Percentiles rank a stretch among this genome's conserved stretches.
Conservation (phyloP, 2,888 invertebrate species). For the Brassicogethes aeneus region DNA sequence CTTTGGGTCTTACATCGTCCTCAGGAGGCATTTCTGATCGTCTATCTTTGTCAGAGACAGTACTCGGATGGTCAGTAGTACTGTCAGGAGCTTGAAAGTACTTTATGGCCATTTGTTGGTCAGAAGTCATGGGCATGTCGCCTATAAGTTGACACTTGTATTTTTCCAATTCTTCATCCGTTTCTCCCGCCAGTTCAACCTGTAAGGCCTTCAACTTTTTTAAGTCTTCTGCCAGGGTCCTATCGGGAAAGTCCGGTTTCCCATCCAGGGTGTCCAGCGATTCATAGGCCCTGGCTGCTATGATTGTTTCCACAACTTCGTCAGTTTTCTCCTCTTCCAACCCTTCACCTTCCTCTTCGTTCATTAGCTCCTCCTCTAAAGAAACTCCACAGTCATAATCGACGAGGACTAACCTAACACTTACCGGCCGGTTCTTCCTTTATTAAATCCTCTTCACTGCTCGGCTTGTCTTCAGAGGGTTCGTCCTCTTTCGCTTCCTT, state of each 20-base stretch:
- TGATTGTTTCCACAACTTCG: conserved; percentile 6
- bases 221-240: conserved; percentile 21
- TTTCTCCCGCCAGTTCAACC: conserved; percentile 25
- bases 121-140: conserved; percentile 19
- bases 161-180: conserved; percentile 27
- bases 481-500: conserved; percentile 11
- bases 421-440: conserved; percentile 9
- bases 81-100: conserved; percentile 12
- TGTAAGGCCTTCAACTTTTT: conserved; percentile 23
- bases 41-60: background rate
- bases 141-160: conserved; percentile 25
- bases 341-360: conserved; percentile 12
- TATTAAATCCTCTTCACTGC: background rate
- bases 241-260: conserved; percentile 17
- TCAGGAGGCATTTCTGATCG: background rate
- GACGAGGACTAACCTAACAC: no score
- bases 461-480: no score
- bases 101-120: conserved; percentile 19
- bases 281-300: conserved; percentile 9
- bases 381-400: no score
- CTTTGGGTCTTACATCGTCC: conserved; percentile 7
- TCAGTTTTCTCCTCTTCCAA: conserved; percentile 2
- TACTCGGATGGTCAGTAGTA: conserved; percentile 7
- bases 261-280: conserved; percentile 22
- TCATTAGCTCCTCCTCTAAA: conserved; percentile 9